A percentile compares a stretch with the other conserved stretches of the same genome.
phyloP scores from a whole-genome alignment of 2,113 vertebrate species.

The Platysternon megacephalum region DNA sequence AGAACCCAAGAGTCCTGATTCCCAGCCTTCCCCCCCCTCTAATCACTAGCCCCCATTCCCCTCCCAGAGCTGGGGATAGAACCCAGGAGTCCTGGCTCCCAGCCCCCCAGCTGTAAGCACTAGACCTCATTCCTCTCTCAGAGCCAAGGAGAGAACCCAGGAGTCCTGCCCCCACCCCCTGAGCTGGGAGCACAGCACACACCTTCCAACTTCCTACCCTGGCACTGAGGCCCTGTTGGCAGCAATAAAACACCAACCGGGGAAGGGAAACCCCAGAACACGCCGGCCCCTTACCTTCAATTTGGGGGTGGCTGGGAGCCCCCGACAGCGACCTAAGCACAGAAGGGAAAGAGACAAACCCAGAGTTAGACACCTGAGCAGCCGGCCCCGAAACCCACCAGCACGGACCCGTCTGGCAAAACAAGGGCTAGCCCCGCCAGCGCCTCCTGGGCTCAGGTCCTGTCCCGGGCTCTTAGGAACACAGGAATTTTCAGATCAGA shows the following conservation, averaged over 20 bases:
- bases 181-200: too few species aligned
- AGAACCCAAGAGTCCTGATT: not conserved
- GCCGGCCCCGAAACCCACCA: not conserved
- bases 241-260: not conserved
- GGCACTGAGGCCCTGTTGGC: not conserved
- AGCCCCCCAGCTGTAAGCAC: too few species aligned
- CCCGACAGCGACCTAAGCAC: not conserved
- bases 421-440: not conserved
- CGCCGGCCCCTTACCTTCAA: slow-evolving; percentile 57
- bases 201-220: not conserved
- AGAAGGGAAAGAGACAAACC: not conserved
- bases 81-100: not conserved
- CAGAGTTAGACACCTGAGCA: not conserved
- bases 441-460: not conserved
- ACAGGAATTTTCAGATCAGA: not conserved
- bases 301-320: slow-evolving; percentile 24
- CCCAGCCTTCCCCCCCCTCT: too few species aligned
- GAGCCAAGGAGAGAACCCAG: not conserved
- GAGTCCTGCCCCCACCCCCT: not conserved
- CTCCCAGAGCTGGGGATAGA: too few species aligned
- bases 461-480: not conserved
- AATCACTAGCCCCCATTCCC: too few species aligned
- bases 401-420: not conserved
- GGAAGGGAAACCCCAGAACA: not conserved
- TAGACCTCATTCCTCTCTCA: not conserved